These are phyloP conservation scores for Propithecus deckenii DNA, from an alignment of 2,797 vertebrate genomes.

Conservation along the genomic window DNA sequence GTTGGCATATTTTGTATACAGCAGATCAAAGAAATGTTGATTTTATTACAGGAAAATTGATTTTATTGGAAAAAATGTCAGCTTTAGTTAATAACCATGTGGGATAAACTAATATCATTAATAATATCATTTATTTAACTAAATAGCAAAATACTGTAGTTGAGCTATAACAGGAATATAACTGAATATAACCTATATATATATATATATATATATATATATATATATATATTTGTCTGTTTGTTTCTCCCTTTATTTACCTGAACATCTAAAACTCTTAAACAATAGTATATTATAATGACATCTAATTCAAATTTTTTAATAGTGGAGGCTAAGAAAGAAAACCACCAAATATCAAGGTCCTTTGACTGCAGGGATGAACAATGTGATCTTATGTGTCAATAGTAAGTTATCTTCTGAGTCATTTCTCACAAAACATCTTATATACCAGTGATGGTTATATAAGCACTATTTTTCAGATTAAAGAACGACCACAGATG, in stretches of 20 bases:
- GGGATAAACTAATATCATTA: background rate
- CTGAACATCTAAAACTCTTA: background rate
- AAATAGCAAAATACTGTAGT: background rate
- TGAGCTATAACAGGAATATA: background rate
- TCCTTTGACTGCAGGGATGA: background rate
- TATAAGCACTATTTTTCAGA: background rate
- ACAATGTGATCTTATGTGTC: background rate
- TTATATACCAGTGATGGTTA: background rate
- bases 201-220: background rate
- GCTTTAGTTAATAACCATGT: conserved; percentile 2
- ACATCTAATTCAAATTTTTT: background rate
- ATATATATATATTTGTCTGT: background rate
- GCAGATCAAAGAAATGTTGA: background rate
- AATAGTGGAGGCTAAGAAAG: background rate
- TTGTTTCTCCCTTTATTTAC: background rate
- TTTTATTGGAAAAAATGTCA: conserved; percentile 10
- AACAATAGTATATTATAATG: background rate
- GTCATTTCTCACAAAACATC: background rate
- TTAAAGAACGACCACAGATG: background rate
- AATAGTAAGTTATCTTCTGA: background rate
- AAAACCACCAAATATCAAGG: background rate
- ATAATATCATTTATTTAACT: background rate
- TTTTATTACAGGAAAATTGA: background rate
- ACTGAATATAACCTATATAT: background rate
- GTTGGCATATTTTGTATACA: background rate